These are phyloP conservation scores for Parasteatoda lunata DNA, from an alignment of 2,888 invertebrate species.

Conservation along the genomic window DNA sequence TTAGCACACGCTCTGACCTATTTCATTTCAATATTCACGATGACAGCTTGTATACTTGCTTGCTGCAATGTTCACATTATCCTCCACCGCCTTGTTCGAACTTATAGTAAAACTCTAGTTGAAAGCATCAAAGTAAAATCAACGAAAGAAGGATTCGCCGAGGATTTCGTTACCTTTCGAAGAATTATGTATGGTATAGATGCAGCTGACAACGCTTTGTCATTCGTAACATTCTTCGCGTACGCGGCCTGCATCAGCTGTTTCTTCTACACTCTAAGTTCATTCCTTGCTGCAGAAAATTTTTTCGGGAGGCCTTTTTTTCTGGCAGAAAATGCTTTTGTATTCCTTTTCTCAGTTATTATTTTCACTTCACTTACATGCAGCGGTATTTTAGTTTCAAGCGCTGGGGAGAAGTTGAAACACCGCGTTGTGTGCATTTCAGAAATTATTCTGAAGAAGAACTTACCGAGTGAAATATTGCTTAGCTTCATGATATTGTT, in stretches of 20 bases:
- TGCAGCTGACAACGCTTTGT: conserved; percentile 42
- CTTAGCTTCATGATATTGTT: conserved; percentile 30
- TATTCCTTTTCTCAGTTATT: conserved; percentile 20
- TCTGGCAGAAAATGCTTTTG: conserved; percentile 3
- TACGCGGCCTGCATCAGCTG: conserved; percentile 55
- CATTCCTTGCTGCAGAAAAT: background rate
- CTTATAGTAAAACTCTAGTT: conserved; percentile 21
- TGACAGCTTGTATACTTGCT: background rate
- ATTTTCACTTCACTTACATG: conserved; percentile 39
- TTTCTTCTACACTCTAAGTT: conserved; percentile 53
- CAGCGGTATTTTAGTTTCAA: conserved; percentile 34
- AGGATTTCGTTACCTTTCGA: conserved; percentile 24
- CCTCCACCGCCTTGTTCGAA: conserved; percentile 19
- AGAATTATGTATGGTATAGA: conserved; percentile 42
- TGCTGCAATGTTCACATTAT: conserved; percentile 47
- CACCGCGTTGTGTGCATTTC: conserved; percentile 44
- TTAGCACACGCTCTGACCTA: conserved; percentile 18
- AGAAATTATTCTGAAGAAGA: conserved; percentile 27
- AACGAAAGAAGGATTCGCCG: conserved; percentile 21
- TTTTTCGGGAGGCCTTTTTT: conserved; percentile 6
- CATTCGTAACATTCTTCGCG: conserved; percentile 41
- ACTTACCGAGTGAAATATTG: conserved; percentile 28
- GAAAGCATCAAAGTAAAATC: conserved; percentile 4
- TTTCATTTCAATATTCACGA: background rate
- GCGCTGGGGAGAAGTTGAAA: conserved; percentile 22